phyloP scores from a whole-genome alignment of 1,140 invertebrate species.

The Philotrypesis tridentata region DNA sequence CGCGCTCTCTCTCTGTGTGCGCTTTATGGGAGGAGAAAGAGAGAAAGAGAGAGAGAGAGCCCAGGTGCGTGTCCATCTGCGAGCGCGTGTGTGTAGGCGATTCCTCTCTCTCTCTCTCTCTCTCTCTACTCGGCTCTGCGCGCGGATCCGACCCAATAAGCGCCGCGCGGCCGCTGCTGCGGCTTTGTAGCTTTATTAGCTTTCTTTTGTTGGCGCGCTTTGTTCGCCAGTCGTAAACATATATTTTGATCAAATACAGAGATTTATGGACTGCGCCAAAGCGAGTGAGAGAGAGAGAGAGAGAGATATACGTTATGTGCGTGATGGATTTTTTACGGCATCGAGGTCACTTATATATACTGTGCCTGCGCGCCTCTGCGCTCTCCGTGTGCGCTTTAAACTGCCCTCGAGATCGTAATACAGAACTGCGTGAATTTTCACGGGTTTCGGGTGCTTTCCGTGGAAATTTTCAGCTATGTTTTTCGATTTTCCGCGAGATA shows the following conservation, averaged over 20 bases:
- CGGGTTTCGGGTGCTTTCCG: too few relatives aligned
- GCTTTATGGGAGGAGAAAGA: constrained; percentile 24
- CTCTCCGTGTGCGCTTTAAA: not conserved
- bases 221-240: constrained; percentile 36
- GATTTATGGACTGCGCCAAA: not conserved
- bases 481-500: too few relatives aligned
- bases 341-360: not conserved
- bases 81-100: constrained; percentile 15
- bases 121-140: too few relatives aligned
- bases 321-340: constrained; percentile 9
- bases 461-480: too few relatives aligned
- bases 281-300: too few relatives aligned
- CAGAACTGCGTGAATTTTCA: too few relatives aligned
- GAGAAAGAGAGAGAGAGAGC: constrained; percentile 27
- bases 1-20: not conserved
- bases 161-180: too few relatives aligned
- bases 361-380: not conserved
- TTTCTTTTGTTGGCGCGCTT: constrained; percentile 28
- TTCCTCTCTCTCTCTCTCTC: too few relatives aligned
- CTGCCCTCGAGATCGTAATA: too few relatives aligned
- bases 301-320: too few relatives aligned
- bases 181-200: constrained; percentile 37
- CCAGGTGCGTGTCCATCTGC: constrained; percentile 1
- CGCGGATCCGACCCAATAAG: constrained; percentile 30
- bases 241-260: constrained; percentile 46